Evolutionary conservation across 2,113 vertebrate species (phyloP), one percentile per base, ranked within the genome.

Genomic region (Saimiri boliviensis): DNA sequence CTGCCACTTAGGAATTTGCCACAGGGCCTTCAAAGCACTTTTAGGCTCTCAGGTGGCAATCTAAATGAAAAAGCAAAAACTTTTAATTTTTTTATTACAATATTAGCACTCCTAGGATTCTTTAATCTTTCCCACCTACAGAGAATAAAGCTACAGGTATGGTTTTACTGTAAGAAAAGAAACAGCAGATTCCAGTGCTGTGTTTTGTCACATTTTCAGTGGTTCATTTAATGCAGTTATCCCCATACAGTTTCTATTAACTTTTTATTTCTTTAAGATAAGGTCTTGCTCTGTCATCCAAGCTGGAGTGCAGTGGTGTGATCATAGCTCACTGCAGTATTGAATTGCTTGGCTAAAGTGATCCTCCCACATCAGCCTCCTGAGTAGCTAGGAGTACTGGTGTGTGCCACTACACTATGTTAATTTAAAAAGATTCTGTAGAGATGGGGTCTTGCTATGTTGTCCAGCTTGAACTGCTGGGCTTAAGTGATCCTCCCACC

Each of bases 11-110:
- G 40, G 63, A 79, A 89, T 35, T 40, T 87, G 52, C 66, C 47
- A 66, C 12, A 73, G 30, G 14, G 19, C 47, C 83, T 95, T 91
- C 42, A 84, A n/a, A 25, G 88, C 71, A 89, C 32, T 74, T 58
- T 90, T 56, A 95, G 93, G 81, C 45, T 73, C 68, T 88, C 92
- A 81, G 23, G 80, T 83, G 79, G 40, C 60, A 70, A 91, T 82
- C 47, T 87, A 71, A 92, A 91, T 56, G 35, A 71, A 95, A 91
- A 91, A 83, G 37, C 54, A 56, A 91, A 12, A 19, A 16, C 45
- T 47, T 68, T 16, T 35, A 37, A 27, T 21, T 40, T 14, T 54
- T 71, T 37, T 40, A 83, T 73, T 83, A 30, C 11, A 85, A 49
- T 70, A 45, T 74, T 74, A 92, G 25, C 42, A 70, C 35, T 92